Base-by-base conservation (phyloP, 2,888 invertebrate species). In the Sylvicola fuscatus region DNA sequence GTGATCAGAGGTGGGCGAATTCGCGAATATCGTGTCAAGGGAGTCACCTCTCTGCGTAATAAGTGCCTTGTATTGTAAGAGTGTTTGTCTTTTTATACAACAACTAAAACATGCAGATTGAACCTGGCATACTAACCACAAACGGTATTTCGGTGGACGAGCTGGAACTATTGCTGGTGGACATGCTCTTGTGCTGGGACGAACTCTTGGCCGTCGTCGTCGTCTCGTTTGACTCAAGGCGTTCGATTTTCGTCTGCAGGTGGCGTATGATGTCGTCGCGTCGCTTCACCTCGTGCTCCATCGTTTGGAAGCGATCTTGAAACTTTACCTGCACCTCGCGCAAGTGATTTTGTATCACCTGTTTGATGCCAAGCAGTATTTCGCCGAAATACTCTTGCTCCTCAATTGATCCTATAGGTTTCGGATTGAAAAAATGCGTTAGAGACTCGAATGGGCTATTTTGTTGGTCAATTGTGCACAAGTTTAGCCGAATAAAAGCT, bases 371-470 rank as follows among this genome's bases (percentile, higher is more conserved):
- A 43, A 72, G 56, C 33, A 84, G 63, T 15, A 86, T 72, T 53
- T 82, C 82, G 27, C 76, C 73, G 51, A 82, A 75, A 59, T 78
- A 81, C 52, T 82, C 82, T 49, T 83, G 81, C 46, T 81, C 77
- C 51, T 74, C 73, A 37, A 71, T 54, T 17, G 71, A 68, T 41
- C 70, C 73, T 73, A 57, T 16, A 31, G 21, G 29, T 10, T 33
- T 28, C 15, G 14, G 10, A 27, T 13, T 16, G 13, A 2, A 28
- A 17, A 11, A 10, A 31, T 4, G 4, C 5, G 21, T 21, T 21
- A 21, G 21, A 8, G 21, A 21, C 21, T 21, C 8, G 21, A 21
- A 21, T 21, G 21, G 8, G 21, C 21, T 21, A 6, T n/a, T n/a
- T n/a, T n/a, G n/a, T n/a, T n/a, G n/a, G n/a, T 8, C 21, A 21